Percentiles rank a stretch among this genome's conserved stretches.
phyloP scores from a whole-genome alignment of 2,113 vertebrate genomes.

The Diadophis punctatus region DNA sequence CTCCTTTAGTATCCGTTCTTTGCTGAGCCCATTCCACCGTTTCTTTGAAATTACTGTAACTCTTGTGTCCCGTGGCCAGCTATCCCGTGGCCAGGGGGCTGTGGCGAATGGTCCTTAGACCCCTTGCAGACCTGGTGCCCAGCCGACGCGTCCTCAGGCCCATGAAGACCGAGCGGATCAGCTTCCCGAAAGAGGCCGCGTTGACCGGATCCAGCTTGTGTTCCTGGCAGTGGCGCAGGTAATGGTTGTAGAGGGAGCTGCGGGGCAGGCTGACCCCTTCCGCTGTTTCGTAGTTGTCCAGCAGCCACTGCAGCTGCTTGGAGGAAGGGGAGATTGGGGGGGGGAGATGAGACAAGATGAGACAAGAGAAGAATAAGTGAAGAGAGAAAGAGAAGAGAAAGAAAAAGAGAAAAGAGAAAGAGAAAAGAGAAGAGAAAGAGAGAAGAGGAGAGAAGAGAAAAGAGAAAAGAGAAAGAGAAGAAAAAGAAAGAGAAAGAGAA shows the following conservation, averaged over 20 bases:
- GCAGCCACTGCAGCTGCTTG: constrained; percentile 90
- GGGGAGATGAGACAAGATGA: background rate
- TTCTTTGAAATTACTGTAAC: background rate
- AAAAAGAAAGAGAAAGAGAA: too few relatives aligned
- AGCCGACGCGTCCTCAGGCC: constrained; percentile 91
- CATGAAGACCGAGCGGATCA: constrained; percentile 98
- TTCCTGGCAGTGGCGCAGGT: constrained; percentile 95
- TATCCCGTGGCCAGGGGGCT: too few relatives aligned
- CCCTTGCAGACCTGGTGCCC: constrained; percentile 83
- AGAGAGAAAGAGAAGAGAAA: too few relatives aligned
- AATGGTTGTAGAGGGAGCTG: constrained; percentile 95
- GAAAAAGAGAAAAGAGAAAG: too few relatives aligned
- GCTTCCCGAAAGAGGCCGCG: constrained; percentile 94
- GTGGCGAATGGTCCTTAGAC: fast-evolving
- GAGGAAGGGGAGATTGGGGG: constrained; percentile 14
- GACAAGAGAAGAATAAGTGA: too few relatives aligned
- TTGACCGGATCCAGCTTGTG: constrained; percentile 97
- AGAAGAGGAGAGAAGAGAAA: fast-evolving
- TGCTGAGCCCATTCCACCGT: background rate
- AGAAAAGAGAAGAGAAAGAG: fast-evolving
- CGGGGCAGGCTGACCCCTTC: constrained; percentile 94
- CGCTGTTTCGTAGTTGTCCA: constrained; percentile 95
- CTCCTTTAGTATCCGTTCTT: background rate
- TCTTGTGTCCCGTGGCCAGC: background rate
- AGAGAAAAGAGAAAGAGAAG: too few relatives aligned